Evolutionary conservation across 2,888 invertebrate genomes (phyloP), one percentile per base, ranked within the genome.

Genomic region (Eugnorisma glareosa): DNA sequence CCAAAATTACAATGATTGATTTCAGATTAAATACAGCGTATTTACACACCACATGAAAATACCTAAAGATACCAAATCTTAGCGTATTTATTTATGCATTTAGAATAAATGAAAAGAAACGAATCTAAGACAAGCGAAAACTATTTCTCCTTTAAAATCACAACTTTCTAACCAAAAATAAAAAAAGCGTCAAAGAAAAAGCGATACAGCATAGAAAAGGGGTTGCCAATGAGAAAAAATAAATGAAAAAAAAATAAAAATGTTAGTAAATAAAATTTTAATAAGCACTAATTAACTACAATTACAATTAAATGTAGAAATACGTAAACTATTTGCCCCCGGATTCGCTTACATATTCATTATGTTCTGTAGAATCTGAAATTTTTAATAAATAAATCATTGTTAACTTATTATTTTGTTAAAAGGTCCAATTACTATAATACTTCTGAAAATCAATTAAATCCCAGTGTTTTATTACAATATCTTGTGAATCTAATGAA

Each of bases 311-410:
- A 66, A 83, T 51, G 76, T 71, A 73, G 71, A 57, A 63, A 75
- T 84, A 82, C 71, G 77, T 79, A 86, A 81, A 75, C 64, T 79
- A 81, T 85, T 81, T 82, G 73, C 74, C 89, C 78, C 77, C 67
- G 77, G 67, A 43, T 83, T 88, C 75, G 85, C 86, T 83, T 85
- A 92, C 91, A 85, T 91, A 92, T 92, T 92, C 91, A 92, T 91
- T 74, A 92, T 87, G 89, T 88, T 89, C 90, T 91, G 89, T 77
- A 92, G 85, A 78, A 92, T 90, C 92, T 92, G 93, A 91, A 90
- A 90, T 83, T 77, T 86, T 87, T 70, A 89, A 87, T 82, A 87
- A 88, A 87, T 79, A 83, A 77, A 73, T 75, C 45, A 70, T 86
- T 84, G 67, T 67, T 43, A 77, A 45, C 31, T 51, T 78, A 57